Percentiles rank a stretch among this genome's conserved stretches.
These are phyloP conservation scores for Pyrgus malvae DNA, from an alignment of 2,888 invertebrate species.

Conservation along the genomic window DNA sequence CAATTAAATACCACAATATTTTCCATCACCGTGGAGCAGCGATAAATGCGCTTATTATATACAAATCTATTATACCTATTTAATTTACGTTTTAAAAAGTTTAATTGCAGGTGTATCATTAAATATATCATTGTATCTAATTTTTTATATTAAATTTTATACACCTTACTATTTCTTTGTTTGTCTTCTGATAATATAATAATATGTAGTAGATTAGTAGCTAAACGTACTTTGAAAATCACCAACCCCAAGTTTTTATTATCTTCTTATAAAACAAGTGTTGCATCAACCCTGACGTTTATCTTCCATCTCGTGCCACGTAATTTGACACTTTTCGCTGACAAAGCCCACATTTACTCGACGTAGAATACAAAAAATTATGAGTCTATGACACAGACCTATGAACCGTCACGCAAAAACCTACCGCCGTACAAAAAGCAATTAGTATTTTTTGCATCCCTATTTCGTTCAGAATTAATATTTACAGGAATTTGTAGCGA, in stretches of 20 bases:
- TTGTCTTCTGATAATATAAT: too few relatives aligned
- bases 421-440: constrained; percentile 68
- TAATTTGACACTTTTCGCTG: constrained; percentile 81
- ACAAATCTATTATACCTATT: too few relatives aligned
- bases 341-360: constrained; percentile 79
- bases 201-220: too few relatives aligned
- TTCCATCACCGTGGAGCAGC: too few relatives aligned
- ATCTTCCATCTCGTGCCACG: constrained; percentile 77
- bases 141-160: too few relatives aligned
- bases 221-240: too few relatives aligned
- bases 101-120: too few relatives aligned
- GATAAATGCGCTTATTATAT: too few relatives aligned
- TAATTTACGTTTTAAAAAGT: too few relatives aligned
- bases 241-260: background rate
- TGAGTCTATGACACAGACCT: constrained; percentile 43
- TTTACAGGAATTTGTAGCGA: constrained; percentile 65
- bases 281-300: constrained; percentile 58
- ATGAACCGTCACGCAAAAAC: constrained; percentile 68
- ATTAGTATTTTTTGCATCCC: constrained; percentile 69
- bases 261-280: constrained; percentile 22
- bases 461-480: constrained; percentile 71
- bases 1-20: too few relatives aligned
- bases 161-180: too few relatives aligned
- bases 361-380: constrained; percentile 40
- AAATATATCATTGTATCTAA: too few relatives aligned